Evolutionary conservation across 2,888 invertebrate genomes (phyloP), one percentile per base, ranked within the genome.

Genomic region (Cerastis leucographa): DNA sequence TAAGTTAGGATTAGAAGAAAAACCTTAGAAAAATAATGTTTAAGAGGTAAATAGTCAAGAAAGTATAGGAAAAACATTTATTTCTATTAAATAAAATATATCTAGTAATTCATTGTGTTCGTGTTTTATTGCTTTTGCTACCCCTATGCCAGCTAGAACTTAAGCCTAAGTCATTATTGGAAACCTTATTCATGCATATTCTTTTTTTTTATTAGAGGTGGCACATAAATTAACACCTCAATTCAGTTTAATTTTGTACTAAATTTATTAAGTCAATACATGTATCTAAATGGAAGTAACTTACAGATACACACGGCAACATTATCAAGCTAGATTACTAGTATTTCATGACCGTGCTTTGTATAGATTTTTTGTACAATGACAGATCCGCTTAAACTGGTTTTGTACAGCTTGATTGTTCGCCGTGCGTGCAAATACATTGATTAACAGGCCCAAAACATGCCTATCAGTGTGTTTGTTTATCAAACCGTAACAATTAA

Each of bases 11-110:
- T 59, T 11, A 54, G 4, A 42, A 40, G 5, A 22, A 40, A 71
- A 46, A 3, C 7, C 17, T 25, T 59, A 42, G 7, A 19, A 61
- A 44, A 12, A 29, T 9, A n/a, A 25, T 42, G 44, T 80, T 35
- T 25, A 44, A 14, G 59, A 44, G n/a, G 0, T 59, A 42, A 56
- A 22, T 62, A 70, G 17, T 64, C 46, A 29, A 65, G 29, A 25
- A 71, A 54, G 14, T 54, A 4, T 66, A 78, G 22, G 22, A 46
- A 44, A 2, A 54, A 22, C 14, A 49, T 65, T 71, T 25, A 35
- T 11, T 22, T 44, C n/a, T 62, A 42, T 54, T n/a, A 54, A 61
- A 35, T 61, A 71, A 80, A 35, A 44, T 69, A 51, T 35, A 42
- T 51, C 8, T 17, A 35, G 8, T n/a, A 25, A 49, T 17, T 17